Base-by-base conservation (phyloP, 2,113 vertebrate genomes). In the Amphiprion percula region DNA sequence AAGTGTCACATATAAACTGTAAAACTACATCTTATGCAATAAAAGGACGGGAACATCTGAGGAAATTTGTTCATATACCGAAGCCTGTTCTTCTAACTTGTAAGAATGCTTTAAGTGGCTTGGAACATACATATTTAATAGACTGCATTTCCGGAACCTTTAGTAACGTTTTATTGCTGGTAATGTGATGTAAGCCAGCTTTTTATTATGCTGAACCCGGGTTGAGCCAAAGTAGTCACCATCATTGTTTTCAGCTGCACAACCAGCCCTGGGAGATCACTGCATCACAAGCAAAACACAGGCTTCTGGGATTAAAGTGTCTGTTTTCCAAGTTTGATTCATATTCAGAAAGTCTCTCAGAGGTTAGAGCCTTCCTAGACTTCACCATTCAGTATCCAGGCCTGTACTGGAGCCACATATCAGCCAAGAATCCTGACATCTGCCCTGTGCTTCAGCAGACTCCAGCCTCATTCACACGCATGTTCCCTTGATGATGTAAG, bases 401-500 rank as follows among this genome's bases (percentile, higher is more conserved):
- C 75, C 60, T 17, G 11, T n/a, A 46, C 59, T 68, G 55, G 61
- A 41, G 67, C 53, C 49, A 8, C 47, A 24, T 16, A 16, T 66
- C 52, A 70, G 30, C 15, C 7, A 59, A 63, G 58, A 74, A 70
- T 59, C 56, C 12, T 66, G 46, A 49, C 86, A 80, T 84, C 69
- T 46, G 67, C 74, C 63, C 52, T 60, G 37, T 17, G 61, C 72
- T 70, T 44, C 63, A 17, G 68, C 71, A 80, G 80, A 79, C 80
- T 74, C 54, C 54, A 6, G 55, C 52, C 83, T 87, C 76, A 76
- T 87, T 89, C 87, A 84, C 82, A 79, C 50, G 74, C 84, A 56
- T 79, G 77, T 76, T 74, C 78, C 0, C 60, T 15, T 66, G 83
- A 82, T 87, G 87, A 90, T 88, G 87, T 81, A 82, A 87, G 86